phyloP scores from a whole-genome alignment of 2,888 invertebrate genomes.

The Aporophyla nigra region DNA sequence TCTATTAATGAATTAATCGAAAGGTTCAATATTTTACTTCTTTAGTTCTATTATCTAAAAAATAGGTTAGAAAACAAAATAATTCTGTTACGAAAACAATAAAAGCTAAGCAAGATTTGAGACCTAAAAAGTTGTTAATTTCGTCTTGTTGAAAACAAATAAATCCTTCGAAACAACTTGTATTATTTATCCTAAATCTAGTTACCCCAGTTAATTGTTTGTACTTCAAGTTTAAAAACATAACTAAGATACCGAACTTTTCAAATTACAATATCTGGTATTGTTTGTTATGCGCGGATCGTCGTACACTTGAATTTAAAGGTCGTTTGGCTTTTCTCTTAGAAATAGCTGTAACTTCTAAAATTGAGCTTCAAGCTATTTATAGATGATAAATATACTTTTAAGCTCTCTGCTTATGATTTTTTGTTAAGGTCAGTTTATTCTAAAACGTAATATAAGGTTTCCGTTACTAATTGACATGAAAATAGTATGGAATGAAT shows the following conservation, averaged over 20 bases:
- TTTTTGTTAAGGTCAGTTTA: not conserved
- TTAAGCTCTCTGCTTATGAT: not conserved
- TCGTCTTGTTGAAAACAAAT: slow-evolving; percentile 8
- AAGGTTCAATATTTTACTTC: not conserved
- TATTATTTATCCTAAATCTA: not conserved
- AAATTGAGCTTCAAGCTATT: not conserved
- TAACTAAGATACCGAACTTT: slow-evolving; percentile 21
- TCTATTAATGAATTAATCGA: not conserved
- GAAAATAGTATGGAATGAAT: not conserved
- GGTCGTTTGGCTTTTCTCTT: slow-evolving; percentile 1
- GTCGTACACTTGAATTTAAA: slow-evolving; percentile 6
- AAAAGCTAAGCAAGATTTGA: not conserved
- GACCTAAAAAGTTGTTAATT: not conserved
- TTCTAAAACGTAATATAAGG: not conserved
- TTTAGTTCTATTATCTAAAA: not conserved
- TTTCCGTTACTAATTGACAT: too few species aligned
- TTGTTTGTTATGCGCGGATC: slow-evolving; percentile 9
- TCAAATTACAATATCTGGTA: slow-evolving; percentile 9
- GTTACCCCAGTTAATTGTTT: slow-evolving; percentile 22
- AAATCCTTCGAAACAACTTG: not conserved
- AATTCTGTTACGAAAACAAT: not conserved
- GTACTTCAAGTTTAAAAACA: slow-evolving; percentile 11
- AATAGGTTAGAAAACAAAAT: not conserved
- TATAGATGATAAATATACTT: not conserved
- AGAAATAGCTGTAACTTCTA: slow-evolving; percentile 19